These are phyloP conservation scores for Ceratotherium simum DNA, from an alignment of 2,113 vertebrate genomes.

Conservation along the genomic window DNA sequence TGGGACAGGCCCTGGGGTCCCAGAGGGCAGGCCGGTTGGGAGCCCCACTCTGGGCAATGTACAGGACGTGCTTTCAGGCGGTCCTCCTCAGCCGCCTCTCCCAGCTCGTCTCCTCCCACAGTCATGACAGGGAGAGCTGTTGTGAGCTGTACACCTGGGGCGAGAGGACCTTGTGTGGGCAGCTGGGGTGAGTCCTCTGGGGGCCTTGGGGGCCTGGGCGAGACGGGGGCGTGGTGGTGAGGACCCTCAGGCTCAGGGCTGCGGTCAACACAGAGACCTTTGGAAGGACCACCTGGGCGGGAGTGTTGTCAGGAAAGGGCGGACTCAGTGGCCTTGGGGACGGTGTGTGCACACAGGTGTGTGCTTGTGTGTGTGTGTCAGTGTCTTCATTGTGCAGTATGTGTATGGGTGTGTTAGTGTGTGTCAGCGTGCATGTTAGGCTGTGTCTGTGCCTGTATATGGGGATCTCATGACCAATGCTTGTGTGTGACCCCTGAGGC, in stretches of 20 bases:
- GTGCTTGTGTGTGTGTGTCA: neutral
- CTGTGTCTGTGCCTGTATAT: no score
- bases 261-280: neutral
- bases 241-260: neutral
- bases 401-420: neutral
- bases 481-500: neutral
- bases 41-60: neutral
- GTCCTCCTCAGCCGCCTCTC: conserved; percentile 69
- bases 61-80: neutral
- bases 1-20: conserved; percentile 50
- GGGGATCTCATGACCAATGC: neutral
- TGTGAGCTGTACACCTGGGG: neutral
- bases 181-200: neutral
- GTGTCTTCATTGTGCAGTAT: rapidly evolving
- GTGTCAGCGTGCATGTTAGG: neutral
- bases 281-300: neutral
- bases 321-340: neutral
- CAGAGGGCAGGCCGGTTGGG: neutral
- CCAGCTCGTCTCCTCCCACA: neutral
- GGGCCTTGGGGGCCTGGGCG: neutral
- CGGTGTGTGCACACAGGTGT: neutral
- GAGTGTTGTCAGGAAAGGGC: neutral
- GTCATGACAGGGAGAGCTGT: rapidly evolving
- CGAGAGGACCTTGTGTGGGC: neutral
- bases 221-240: neutral